phyloP scores from a whole-genome alignment of 92 coral and sea anemone genomes.

The Heliopora coerulea region DNA sequence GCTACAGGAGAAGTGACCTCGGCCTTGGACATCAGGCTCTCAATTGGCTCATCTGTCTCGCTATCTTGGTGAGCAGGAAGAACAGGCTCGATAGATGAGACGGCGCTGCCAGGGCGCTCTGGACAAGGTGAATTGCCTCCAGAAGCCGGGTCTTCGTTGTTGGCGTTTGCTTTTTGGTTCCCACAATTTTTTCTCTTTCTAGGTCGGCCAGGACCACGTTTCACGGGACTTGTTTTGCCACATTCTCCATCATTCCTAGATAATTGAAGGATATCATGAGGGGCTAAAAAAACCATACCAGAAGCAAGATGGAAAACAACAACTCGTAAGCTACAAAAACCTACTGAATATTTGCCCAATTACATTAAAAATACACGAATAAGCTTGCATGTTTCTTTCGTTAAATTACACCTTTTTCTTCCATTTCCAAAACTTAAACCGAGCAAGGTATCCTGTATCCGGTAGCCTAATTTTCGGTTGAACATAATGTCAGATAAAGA shows the following conservation, averaged over 20 bases:
- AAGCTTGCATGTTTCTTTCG: no score
- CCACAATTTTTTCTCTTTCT: slow-evolving; percentile 91
- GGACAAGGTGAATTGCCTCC: slow-evolving; percentile 6
- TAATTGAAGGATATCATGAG: neutral
- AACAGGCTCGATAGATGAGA: neutral
- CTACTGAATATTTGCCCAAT: no score
- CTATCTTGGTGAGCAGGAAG: slow-evolving; percentile 29
- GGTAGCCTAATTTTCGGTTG: no score
- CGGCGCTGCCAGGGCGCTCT: neutral
- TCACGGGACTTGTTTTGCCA: slow-evolving; percentile 79
- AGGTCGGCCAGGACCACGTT: slow-evolving; percentile 98
- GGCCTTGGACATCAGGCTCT: slow-evolving; percentile 58
- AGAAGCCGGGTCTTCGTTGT: slow-evolving; percentile 61
- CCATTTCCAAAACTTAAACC: no score
- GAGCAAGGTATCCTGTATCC: no score
- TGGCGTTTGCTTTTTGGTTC: slow-evolving; percentile 59
- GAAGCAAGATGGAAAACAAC: no score
- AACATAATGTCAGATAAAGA: no score
- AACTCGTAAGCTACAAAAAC: no score
- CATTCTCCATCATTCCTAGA: slow-evolving; percentile 54
- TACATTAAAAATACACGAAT: no score
- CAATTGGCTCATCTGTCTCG: slow-evolving; percentile 61
- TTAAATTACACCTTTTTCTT: no score
- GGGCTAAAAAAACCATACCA: no score
- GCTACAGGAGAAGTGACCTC: slow-evolving; percentile 38